Base-by-base conservation (phyloP, 2,113 vertebrate species). In the Zapus hudsonius region DNA sequence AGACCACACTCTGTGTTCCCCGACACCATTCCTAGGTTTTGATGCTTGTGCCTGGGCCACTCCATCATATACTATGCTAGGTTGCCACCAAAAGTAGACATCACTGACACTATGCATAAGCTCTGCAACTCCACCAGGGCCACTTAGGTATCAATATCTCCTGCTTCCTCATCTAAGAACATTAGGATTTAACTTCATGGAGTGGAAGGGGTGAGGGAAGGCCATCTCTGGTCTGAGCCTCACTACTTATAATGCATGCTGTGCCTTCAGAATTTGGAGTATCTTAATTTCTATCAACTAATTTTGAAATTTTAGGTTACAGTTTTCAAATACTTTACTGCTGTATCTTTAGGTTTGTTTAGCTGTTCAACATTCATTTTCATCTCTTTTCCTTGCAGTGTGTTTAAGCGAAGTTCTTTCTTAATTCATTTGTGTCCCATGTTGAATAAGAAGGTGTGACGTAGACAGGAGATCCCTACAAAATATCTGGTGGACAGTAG, bases 311-410 rank as follows among this genome's bases (percentile, higher is more conserved):
- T 72, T 84, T 47, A 70, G 29, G 3, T 76, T 87, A 36, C 2
- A 81, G 11, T 55, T 90, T 87, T 76, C 38, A 66, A 38, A 81
- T 42, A 84, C 61, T 70, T 40, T 52, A 16, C 19, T 52, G 47
- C 12, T 19, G 4, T 29, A 36, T 63, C 72, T 96, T 40, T 80
- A 19, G 6, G 52, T 40, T 33, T 44, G 40, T 44, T 67, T 80
- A 64, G 16, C 70, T 59, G 13, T 86, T 90, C 72, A 89, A 64
- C 27, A 72, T 81, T 72, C 13, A n/a, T 84, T 82, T 94, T 85
- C 4, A 52, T 42, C 29, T 84, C 36, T 81, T 88, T 75, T 67
- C 59, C 23, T 95, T 92, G 15, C 23, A 87, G 15, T 90, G 13
- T 59, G 27, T 85, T 91, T 95, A 85, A 83, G 52, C 67, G 20